Evolutionary conservation across 2,888 invertebrate genomes (phyloP), one percentile per base, ranked within the genome.

Genomic region (Trissolcus japonicus): DNA sequence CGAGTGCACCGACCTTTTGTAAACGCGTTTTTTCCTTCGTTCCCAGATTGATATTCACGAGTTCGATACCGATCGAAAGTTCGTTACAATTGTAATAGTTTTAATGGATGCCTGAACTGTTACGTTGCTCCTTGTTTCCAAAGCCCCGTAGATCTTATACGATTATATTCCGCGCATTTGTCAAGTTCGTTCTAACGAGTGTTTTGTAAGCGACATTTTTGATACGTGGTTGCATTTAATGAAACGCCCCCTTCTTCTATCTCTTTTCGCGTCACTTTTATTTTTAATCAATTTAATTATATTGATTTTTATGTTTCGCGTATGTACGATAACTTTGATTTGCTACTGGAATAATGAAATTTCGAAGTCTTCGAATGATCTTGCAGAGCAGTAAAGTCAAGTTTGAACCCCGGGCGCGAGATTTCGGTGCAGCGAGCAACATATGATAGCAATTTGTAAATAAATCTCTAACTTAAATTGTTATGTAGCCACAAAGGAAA

Each of bases 401-500:
- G 35, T 35, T 35, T 35, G 2, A 35, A 35, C 6, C 35, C 2
- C 35, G 35, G 35, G 35, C 35, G 35, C 9, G 35, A 9, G 35
- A 35, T 35, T 35, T 35, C 82, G 85, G 83, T 85, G 83, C 84
- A 83, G 82, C 81, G 83, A 77, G 79, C 21, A 73, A 78, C 80
- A 78, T n/a, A n/a, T 83, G n/a, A 51, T 85, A 86, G 83, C 79
- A 83, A 85, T 84, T 85, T 88, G 87, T 88, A 87, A 79, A 88
- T 87, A 88, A 35, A 86, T 51, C 86, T 81, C 55, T 87, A 87
- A 80, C 59, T 74, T 87, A 87, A 86, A 87, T 82, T 86, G 88
- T 88, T 88, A 86, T 82, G 82, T 87, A 88, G 88, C 84, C 84
- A 60, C 41, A 43, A 51, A 55, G 19, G 35, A 56, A 65, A 63